A percentile compares a stretch with the other conserved stretches of the same genome.
These are phyloP conservation scores for Actinostola sp. DNA, from an alignment of 92 coral and sea anemone genomes.

Conservation along the genomic window DNA sequence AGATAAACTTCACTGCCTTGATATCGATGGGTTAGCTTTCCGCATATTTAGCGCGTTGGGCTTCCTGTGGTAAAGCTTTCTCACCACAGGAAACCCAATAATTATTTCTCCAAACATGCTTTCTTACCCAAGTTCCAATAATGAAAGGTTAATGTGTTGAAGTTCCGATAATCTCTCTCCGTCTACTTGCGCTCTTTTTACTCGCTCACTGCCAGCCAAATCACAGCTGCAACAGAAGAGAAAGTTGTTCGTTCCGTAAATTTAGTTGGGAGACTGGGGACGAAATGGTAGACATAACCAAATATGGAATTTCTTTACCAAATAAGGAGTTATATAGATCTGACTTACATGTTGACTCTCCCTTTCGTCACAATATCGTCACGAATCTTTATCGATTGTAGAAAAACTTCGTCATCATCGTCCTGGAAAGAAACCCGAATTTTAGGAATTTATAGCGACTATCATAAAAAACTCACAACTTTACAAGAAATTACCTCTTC, in stretches of 20 bases:
- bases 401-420: conserved; percentile 75
- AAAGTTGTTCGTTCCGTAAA: too few relatives aligned
- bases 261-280: too few relatives aligned
- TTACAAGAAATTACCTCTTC: conserved; percentile 4
- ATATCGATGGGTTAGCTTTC: too few relatives aligned
- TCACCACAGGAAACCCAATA: too few relatives aligned
- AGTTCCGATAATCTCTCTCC: conserved; percentile 89
- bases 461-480: too few relatives aligned
- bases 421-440: not conserved
- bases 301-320: not conserved
- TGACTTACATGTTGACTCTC: conserved; percentile 85
- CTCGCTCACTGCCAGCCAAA: conserved; percentile 97
- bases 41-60: too few relatives aligned
- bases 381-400: conserved; percentile 78
- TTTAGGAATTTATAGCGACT: too few relatives aligned
- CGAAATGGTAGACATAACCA: too few relatives aligned
- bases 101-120: too few relatives aligned
- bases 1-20: too few relatives aligned
- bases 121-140: conserved; percentile 96
- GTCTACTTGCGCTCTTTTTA: conserved; percentile 88
- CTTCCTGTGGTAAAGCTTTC: too few relatives aligned
- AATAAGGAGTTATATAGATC: not conserved
- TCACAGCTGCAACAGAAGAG: conserved; percentile 73
- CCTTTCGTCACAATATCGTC: conserved; percentile 93
- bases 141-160: conserved; percentile 90